Evolutionary conservation across 2,888 invertebrate genomes (phyloP).

Genomic region (Timema podura): DNA sequence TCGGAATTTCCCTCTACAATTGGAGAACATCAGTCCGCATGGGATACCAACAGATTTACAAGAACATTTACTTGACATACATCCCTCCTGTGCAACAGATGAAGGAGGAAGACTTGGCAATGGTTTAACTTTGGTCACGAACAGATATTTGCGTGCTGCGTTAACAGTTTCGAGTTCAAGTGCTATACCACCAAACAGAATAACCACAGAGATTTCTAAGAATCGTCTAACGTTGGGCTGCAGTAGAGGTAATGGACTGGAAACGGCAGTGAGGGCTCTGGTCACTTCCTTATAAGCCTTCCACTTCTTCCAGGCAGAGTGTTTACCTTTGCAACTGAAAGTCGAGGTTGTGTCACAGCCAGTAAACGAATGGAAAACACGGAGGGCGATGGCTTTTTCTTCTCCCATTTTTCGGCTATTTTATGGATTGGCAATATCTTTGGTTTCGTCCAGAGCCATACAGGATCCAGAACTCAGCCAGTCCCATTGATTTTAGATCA

Average conservation of each 20-base stretch:
- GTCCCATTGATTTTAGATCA: not conserved
- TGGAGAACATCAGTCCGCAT: not conserved
- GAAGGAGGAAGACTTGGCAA: not conserved
- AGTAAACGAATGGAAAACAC: not conserved
- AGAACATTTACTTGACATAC: not conserved
- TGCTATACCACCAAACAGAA: not conserved
- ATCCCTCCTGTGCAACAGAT: not conserved
- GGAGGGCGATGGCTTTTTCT: not conserved
- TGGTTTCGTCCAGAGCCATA: not conserved
- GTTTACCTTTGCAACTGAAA: not conserved
- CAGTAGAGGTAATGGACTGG: not conserved
- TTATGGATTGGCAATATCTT: too few relatives aligned
- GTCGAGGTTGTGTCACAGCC: not conserved
- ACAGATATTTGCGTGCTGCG: not conserved
- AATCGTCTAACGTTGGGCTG: not conserved
- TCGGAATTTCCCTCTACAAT: not conserved
- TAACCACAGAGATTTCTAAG: not conserved
- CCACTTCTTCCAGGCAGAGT: slow-evolving; percentile 3
- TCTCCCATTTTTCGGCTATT: not conserved
- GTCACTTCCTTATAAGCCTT: not conserved
- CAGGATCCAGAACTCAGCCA: not conserved
- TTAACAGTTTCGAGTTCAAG: not conserved
- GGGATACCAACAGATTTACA: not conserved
- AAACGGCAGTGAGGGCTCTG: not conserved
- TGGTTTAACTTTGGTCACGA: not conserved